Evolutionary conservation across 2,797 vertebrate species (phyloP).

Genomic region (Ptychobarbus kaznakovi): DNA sequence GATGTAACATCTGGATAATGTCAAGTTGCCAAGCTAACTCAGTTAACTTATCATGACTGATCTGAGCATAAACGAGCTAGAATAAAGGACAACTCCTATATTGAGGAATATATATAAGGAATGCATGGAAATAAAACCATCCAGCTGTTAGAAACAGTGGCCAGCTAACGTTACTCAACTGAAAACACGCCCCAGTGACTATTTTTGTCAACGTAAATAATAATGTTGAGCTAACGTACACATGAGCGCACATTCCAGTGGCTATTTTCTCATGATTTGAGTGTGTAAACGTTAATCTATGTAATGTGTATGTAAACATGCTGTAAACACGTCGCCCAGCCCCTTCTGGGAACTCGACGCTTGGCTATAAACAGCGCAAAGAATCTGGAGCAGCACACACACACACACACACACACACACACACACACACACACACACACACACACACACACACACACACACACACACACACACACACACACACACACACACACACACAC

Average conservation of each 20-base stretch:
- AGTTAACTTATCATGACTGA: slow-evolving; percentile 2
- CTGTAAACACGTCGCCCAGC: slow-evolving; percentile 38
- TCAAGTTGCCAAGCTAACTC: slow-evolving; percentile 14
- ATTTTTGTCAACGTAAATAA: slow-evolving; percentile 22
- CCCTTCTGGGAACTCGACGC: slow-evolving; percentile 50
- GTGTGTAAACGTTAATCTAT: neutral
- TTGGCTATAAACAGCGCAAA: slow-evolving; percentile 54
- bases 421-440: no score
- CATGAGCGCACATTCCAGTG: neutral
- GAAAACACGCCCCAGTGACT: slow-evolving; percentile 21
- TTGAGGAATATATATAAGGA: neutral
- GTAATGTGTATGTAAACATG: slow-evolving; percentile 1
- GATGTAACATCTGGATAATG: slow-evolving; percentile 15
- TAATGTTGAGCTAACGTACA: neutral
- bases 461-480: no score
- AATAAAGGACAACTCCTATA: neutral
- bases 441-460: no score
- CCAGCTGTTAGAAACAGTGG: neutral
- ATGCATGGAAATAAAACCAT: neutral
- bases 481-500: no score
- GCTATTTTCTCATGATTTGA: slow-evolving; percentile 5
- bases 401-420: no score
- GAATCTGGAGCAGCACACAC: slow-evolving; percentile 38
- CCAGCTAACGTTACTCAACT: neutral
- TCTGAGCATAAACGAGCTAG: neutral